These are phyloP conservation scores for Corythaeola cristata DNA, from an alignment of 2,113 vertebrate genomes.

Conservation along the genomic window DNA sequence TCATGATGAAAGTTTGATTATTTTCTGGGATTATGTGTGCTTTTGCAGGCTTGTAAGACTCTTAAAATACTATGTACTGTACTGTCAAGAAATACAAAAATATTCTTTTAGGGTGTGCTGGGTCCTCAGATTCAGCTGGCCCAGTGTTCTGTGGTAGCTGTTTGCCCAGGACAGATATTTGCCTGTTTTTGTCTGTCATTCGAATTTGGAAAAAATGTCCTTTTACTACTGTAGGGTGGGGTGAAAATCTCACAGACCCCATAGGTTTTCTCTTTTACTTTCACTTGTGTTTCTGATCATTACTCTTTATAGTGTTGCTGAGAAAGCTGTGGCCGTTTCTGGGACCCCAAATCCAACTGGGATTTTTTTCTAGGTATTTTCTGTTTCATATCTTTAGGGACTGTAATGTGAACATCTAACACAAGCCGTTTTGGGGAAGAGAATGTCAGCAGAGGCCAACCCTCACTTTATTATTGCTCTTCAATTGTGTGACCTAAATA, in stretches of 20 bases:
- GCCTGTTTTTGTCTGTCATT: not conserved
- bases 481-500: slow-evolving; percentile 2
- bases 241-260: not conserved
- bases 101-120: not conserved
- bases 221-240: not conserved
- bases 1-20: not conserved
- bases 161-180: not conserved
- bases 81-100: not conserved
- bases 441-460: not conserved
- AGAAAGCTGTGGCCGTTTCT: not conserved
- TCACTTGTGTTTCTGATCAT: not conserved
- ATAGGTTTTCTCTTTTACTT: not conserved
- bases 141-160: not conserved
- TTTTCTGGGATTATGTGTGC: not conserved
- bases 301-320: not conserved
- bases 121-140: not conserved
- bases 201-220: not conserved
- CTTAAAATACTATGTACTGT: not conserved
- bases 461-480: not conserved
- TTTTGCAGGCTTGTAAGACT: not conserved
- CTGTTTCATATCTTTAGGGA: not conserved
- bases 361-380: not conserved
- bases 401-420: not conserved
- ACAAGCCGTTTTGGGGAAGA: not conserved
- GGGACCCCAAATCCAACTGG: not conserved